Evolutionary conservation across 2,888 invertebrate species (phyloP).

Genomic region (Mesochorus sp.): DNA sequence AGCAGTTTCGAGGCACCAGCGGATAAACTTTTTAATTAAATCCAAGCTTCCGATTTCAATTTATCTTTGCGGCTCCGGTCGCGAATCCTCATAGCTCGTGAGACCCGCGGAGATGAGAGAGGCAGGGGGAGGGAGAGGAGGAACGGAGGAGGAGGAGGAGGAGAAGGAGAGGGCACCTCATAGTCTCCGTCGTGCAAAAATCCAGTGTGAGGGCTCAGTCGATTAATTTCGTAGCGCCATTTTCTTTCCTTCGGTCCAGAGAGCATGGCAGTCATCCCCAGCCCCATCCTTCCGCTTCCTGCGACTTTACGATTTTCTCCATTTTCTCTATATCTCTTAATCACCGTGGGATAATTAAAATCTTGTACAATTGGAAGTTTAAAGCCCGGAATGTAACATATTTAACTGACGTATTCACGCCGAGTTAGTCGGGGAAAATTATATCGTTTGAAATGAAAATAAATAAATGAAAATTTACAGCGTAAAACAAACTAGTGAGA

Average conservation of each 20-base stretch:
- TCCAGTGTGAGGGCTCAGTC: constrained; percentile 42
- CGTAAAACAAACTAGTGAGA: too few relatives aligned
- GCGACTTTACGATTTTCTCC: constrained; percentile 11
- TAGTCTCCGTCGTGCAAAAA: constrained; percentile 34
- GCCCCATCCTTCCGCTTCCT: too few relatives aligned
- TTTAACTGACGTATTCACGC: constrained; percentile 1
- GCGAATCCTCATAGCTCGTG: constrained; percentile 51
- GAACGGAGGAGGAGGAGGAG: not conserved
- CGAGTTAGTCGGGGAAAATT: not conserved
- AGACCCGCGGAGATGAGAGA: not conserved
- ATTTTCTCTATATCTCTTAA: constrained; percentile 29
- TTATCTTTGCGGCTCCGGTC: constrained; percentile 72
- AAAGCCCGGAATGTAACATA: not conserved
- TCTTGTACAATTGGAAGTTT: constrained; percentile 2
- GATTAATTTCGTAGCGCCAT: constrained; percentile 57
- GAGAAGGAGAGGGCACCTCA: not conserved
- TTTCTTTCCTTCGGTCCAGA: constrained; percentile 32
- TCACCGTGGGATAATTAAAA: constrained; percentile 32
- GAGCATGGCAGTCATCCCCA: not conserved
- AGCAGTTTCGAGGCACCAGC: constrained; percentile 40
- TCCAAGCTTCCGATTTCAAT: constrained; percentile 77
- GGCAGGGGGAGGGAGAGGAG: not conserved
- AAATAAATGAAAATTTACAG: not conserved
- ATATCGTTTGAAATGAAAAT: not conserved
- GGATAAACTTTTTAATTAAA: constrained; percentile 79